Evolutionary conservation across 1,140 invertebrate species (phyloP), one percentile per base, ranked within the genome.

Genomic region (Leptinotarsa defecta): DNA sequence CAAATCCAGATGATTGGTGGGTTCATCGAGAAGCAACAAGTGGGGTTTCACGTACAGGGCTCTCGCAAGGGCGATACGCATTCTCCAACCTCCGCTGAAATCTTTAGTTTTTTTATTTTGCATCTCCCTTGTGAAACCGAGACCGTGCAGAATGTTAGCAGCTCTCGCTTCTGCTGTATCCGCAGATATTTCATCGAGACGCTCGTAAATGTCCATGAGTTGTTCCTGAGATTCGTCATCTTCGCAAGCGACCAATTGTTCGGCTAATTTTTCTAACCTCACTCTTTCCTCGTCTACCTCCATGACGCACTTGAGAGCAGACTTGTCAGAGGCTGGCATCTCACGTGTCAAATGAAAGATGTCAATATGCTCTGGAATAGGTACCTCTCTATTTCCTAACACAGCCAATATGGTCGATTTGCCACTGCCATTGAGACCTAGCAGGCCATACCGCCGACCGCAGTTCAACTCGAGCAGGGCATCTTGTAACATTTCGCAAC

Each of bases 1-100:
- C 81, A 99, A 91, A 90, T 99, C 98, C 82, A 99, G 90, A 87
- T 99, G 97, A 89, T 99, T 99, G 2, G 98, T 99, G 63, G 98
- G 98, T 88, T 99, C 97, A 85, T 99, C 98, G 19, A 99, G 88
- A 22, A 99, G 86, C 72, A 99, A 87, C 63, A 99, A 86, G 90
- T 99, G 97, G 13, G 98, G 97, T 91, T 98, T 92, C 4, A 95
- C 94, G 79, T 95, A 96, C 17, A 96, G 84, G 13, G 94, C 94
- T 86, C 96, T 89, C n/a, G 98, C 98, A 34, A 99, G 87, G n/a
- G 98, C 96, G 82, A 99, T 99, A 81, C 98, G 89, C 98, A 99
- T 99, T 73, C 98, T 90, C 98, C 98, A 99, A 84, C 98, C 98
- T 89, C 93, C 97, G 71, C 96, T 98, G 85, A 98, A 99, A 84